Evolutionary conservation across 1,140 invertebrate genomes (phyloP).

Genomic region (Drosophila parvula): DNA sequence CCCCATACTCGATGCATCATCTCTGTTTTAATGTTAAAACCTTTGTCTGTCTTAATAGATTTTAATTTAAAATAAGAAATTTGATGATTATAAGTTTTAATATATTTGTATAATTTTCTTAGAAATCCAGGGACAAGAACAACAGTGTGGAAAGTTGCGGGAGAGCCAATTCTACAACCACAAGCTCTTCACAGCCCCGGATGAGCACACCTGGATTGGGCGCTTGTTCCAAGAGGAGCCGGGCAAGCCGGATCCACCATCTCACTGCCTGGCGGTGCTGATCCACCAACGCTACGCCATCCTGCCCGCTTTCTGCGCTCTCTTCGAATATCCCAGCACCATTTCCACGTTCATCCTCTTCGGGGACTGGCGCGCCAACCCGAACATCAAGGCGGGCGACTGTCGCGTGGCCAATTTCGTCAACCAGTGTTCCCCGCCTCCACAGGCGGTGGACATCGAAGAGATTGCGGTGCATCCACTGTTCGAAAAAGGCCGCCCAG

Average conservation of each 20-base stretch:
- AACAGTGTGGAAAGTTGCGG: constrained; percentile 21
- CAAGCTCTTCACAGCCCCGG: background rate
- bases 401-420: background rate
- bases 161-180: constrained; percentile 23
- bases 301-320: constrained; percentile 17
- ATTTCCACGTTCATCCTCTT: background rate
- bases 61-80: no score
- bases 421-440: constrained; percentile 10
- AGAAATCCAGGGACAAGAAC: constrained; percentile 8
- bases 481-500: background rate
- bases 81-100: no score
- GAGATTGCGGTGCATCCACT: constrained; percentile 29
- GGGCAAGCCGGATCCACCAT: background rate
- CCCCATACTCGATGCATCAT: no score
- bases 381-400: background rate
- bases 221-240: background rate
- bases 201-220: constrained; percentile 40
- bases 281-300: constrained; percentile 21
- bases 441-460: constrained; percentile 3
- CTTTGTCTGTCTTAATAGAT: no score
- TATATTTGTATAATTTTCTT: background rate
- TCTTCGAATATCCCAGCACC: background rate
- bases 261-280: constrained; percentile 13
- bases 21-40: no score
- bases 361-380: background rate